Evolutionary conservation across 2,888 invertebrate species (phyloP), one percentile per base, ranked within the genome.

Genomic region (Dryocosmus kuriphilus): DNA sequence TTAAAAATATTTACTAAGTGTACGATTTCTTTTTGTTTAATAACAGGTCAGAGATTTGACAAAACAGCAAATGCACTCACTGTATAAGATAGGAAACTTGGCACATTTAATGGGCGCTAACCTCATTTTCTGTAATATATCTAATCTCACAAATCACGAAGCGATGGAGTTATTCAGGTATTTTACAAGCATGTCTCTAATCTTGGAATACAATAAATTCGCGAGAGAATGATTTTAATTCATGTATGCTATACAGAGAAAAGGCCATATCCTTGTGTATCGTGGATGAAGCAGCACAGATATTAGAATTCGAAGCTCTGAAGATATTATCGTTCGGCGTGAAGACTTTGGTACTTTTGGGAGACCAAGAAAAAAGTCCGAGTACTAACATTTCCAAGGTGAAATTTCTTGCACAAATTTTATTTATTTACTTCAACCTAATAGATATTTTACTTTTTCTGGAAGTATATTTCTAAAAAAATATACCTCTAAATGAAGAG

Each of bases 271-370:
- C 67, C 9, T 41, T 67, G 24, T 67, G 67, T 9, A 67, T 67
- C 19, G 46, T 67, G 14, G 67, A 67, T 16, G 67, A 67, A 46
- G 67, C 67, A 24, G 16, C 67, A 46, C 67, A 67, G 41, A 30
- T 67, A 46, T n/a, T 9, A 14, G 67, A 67, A 67, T 67, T 67
- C 9, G 67, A 67, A 8, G 16, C 67, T 0, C 27, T 67, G 11
- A 67, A 67, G 30, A 27, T 24, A 7, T 24, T 67, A 4, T 24
- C 27, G 11, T 67, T 67, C 16, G 41, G 27, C 27, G 16, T 6
- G 27, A 67, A 46, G 2, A 67, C 67, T 8, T 46, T 67, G 9
- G 46, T 67, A 7, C 19, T 46, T 11, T 27, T 46, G 46, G 67
- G 67, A 8, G 46, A 67, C 16, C 8, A 19, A 4, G 8, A 7